Evolutionary conservation across 2,797 vertebrate species (phyloP), one percentile per base, ranked within the genome.

Genomic region (Adrianichthys oophorus): DNA sequence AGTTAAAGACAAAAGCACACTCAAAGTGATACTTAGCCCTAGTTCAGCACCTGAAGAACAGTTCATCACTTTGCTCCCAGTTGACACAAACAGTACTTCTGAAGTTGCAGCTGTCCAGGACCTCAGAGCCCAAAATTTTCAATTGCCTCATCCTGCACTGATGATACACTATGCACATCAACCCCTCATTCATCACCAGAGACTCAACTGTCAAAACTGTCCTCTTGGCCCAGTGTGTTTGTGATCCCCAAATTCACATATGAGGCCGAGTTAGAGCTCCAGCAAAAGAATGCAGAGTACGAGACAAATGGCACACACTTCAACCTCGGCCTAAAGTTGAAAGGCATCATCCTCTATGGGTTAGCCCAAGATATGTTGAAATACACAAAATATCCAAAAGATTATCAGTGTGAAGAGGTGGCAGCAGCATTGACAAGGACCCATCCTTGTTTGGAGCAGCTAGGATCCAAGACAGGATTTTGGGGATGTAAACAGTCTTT

Each of bases 341-440:
- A 67, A 59, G 19, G 48, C 4, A 0, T 59, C 42, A 62, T 76
- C 15, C 56, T 71, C 50, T 52, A 82, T 48, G 71, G 56, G 4
- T 49, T 73, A 7, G 78, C 65, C 0, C 52, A 75, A 59, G 59
- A 77, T 51, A 78, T 78, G 26, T 21, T 76, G 32, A 74, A 76
- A 37, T 74, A 72, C 68, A 79, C 59, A 1, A 70, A 68, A 49
- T 80, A 72, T 2, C 65, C 59, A 17, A 70, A 72, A 59, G 62
- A 79, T 37, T 76, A 79, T n/a, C n/a, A n/a, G 26, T 72, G 61
- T 65, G 69, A 76, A 26, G 65, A 82, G 37, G 72, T 68, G 41
- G 70, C 74, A 42, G 79, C 37, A 18, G 71, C 74, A 62, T 69
- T 81, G 45, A 77, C 48, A 4, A 72, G 44, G 40, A 18, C 62